A percentile compares a stretch with the other conserved stretches of the same genome.
These are phyloP conservation scores for Cricetomys ansorgei DNA, from an alignment of 2,113 vertebrate species.

Conservation along the genomic window DNA sequence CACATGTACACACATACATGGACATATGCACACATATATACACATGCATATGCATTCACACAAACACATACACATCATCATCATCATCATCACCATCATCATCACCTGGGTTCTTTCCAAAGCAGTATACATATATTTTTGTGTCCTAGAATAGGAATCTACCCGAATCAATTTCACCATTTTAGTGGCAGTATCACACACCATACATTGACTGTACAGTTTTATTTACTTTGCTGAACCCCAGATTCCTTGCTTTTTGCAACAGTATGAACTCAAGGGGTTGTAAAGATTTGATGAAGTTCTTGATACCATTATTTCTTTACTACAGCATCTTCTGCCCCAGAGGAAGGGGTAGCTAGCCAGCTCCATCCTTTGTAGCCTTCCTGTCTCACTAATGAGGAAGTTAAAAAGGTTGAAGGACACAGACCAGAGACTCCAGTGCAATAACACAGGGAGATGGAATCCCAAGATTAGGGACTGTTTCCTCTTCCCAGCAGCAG, in stretches of 20 bases:
- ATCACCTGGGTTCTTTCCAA: not conserved
- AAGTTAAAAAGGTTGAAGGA: not conserved
- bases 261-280: not conserved
- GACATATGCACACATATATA: not conserved
- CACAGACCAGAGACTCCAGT: not conserved
- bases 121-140: not conserved
- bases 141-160: not conserved
- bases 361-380: not conserved
- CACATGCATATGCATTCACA: not conserved
- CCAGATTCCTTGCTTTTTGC: not conserved
- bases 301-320: not conserved
- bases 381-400: not conserved
- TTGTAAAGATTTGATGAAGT: not conserved
- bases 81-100: not conserved
- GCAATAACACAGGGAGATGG: not conserved
- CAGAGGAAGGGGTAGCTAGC: not conserved
- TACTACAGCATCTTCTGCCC: not conserved
- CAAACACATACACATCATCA: not conserved
- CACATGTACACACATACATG: not conserved
- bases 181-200: not conserved
- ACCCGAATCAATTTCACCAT: not conserved
- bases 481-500: not conserved
- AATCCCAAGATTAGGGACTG: not conserved
- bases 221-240: conserved; percentile 7
- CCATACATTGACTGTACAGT: not conserved